These are phyloP conservation scores for Uria aalge DNA, from an alignment of 2,113 vertebrate genomes.

Conservation along the genomic window DNA sequence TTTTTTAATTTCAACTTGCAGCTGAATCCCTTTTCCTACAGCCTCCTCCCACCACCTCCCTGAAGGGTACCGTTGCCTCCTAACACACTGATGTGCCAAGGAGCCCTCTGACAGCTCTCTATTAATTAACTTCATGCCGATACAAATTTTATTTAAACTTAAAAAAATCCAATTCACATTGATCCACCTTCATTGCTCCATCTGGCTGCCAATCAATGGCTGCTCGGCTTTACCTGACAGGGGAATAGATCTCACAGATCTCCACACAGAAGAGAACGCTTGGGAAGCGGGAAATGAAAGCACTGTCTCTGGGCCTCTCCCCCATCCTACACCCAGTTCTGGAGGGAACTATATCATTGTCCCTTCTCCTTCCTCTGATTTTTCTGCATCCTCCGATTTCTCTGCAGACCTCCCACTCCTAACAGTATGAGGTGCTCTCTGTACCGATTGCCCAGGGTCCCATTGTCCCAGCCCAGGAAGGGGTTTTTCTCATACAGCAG, in stretches of 20 bases:
- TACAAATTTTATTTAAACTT: conserved; percentile 77
- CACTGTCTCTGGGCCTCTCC: neutral
- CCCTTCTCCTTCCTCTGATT: neutral
- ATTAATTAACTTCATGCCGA: conserved; percentile 76
- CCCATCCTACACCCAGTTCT: neutral
- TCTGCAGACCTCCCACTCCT: neutral
- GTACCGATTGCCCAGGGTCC: neutral
- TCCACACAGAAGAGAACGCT: rapidly evolving
- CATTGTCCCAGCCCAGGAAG: neutral
- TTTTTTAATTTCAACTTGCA: conserved; percentile 43
- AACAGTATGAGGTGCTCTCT: neutral
- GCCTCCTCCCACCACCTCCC: conserved; percentile 40
- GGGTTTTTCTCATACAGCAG: neutral
- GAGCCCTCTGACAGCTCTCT: conserved; percentile 70
- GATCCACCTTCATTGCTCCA: conserved; percentile 68
- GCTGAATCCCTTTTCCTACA: conserved; percentile 27
- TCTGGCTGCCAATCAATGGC: conserved; percentile 66
- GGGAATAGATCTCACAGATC: neutral
- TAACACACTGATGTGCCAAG: conserved; percentile 59
- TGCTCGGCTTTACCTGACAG: conserved; percentile 22
- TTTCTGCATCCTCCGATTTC: neutral
- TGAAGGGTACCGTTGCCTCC: conserved; percentile 26
- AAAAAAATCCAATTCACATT: conserved; percentile 75
- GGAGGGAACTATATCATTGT: neutral
- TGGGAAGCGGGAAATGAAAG: neutral